phyloP scores from a whole-genome alignment of 1,140 invertebrate species.

The Solenopsis invicta region DNA sequence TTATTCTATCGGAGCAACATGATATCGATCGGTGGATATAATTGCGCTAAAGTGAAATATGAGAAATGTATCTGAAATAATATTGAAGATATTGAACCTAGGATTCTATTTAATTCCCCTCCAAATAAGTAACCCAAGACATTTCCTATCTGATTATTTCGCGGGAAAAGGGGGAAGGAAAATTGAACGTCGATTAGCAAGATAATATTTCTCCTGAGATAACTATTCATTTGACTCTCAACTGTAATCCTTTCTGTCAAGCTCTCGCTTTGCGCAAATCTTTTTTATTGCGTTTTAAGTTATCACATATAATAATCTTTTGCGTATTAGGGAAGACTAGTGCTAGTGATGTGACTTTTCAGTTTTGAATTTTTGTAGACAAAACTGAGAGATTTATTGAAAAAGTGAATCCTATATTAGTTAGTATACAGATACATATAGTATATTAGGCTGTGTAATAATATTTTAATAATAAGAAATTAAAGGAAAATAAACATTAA shows the following conservation, averaged over 20 bases:
- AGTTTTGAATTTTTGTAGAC: too few species aligned
- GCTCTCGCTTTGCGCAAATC: neutral
- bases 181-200: conserved; percentile 40
- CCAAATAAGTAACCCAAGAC: conserved; percentile 68
- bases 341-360: too few species aligned
- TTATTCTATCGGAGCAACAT: conserved; percentile 29
- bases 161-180: neutral
- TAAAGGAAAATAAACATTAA: too few species aligned
- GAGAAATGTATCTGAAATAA: conserved; percentile 58
- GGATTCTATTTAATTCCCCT: conserved; percentile 71
- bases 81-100: conserved; percentile 44
- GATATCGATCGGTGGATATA: conserved; percentile 71
- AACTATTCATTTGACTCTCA: conserved; percentile 15
- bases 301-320: neutral
- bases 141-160: conserved; percentile 58
- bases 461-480: too few species aligned
- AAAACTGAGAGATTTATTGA: too few species aligned
- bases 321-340: neutral
- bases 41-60: conserved; percentile 69
- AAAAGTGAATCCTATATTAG: too few species aligned
- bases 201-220: conserved; percentile 34
- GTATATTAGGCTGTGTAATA: too few species aligned
- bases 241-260: neutral
- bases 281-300: conserved; percentile 3
- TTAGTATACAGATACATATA: too few species aligned